phyloP scores from a whole-genome alignment of 2,113 vertebrate species.

The Suncus etruscus region DNA sequence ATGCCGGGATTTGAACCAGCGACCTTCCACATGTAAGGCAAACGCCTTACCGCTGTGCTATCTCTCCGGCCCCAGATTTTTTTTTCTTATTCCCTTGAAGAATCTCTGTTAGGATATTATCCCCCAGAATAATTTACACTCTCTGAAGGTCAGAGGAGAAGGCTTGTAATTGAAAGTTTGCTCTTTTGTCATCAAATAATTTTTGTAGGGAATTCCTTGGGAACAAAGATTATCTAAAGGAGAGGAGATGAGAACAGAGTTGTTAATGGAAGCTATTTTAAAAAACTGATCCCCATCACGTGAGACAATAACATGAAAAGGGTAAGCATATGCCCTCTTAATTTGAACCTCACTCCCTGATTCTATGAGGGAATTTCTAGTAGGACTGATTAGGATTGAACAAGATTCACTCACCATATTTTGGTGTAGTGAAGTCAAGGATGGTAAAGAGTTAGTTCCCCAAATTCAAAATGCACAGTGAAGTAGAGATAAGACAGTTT shows the following conservation, averaged over 20 bases:
- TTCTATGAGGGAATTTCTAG: too few relatives aligned
- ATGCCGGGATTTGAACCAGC: too few relatives aligned
- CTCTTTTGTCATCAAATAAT: not conserved
- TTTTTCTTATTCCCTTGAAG: conserved; percentile 15
- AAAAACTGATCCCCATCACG: not conserved
- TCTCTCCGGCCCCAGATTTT: not conserved
- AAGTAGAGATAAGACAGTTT: too few relatives aligned
- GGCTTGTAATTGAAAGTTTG: not conserved
- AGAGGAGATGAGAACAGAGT: not conserved
- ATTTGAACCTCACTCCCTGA: too few relatives aligned
- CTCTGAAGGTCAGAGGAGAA: conserved; percentile 13
- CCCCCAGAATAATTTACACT: not conserved
- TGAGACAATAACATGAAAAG: conserved; percentile 9
- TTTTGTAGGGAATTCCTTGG: not conserved
- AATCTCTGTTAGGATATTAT: not conserved
- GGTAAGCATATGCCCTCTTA: not conserved
- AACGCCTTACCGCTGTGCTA: too few relatives aligned
- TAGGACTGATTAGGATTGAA: too few relatives aligned
- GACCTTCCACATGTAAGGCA: too few relatives aligned
- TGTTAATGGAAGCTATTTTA: not conserved
- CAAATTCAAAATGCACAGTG: too few relatives aligned
- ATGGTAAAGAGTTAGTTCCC: not conserved
- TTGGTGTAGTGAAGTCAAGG: not conserved
- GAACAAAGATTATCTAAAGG: not conserved
- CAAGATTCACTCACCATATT: not conserved